phyloP scores from a whole-genome alignment of 2,888 invertebrate genomes.

The Synergus umbraculus region DNA sequence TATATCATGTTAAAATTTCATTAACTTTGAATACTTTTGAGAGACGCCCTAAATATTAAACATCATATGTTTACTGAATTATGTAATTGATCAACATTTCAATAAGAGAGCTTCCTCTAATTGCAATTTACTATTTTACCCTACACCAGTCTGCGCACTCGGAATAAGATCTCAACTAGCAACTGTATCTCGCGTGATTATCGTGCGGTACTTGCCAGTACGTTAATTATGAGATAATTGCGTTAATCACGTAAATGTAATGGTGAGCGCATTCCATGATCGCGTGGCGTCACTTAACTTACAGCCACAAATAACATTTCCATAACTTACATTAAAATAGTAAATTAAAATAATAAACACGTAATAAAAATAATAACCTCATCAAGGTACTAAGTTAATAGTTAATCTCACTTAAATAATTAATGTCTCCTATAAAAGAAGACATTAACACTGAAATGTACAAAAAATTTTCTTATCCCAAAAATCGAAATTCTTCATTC shows the following conservation, averaged over 20 bases:
- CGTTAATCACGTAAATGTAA: slow-evolving; percentile 42
- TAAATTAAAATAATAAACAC: background rate
- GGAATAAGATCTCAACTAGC: background rate
- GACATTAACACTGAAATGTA: background rate
- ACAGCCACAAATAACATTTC: background rate
- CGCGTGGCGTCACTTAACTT: background rate
- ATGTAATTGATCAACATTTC: background rate
- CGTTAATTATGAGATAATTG: slow-evolving; percentile 51
- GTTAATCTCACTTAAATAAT: no score
- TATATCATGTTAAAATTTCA: no score
- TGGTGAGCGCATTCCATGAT: slow-evolving; percentile 16
- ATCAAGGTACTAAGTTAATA: no score
- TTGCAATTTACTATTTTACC: background rate
- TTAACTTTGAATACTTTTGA: background rate
- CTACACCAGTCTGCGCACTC: background rate
- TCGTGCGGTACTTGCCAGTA: slow-evolving; percentile 32
- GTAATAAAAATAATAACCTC: background rate
- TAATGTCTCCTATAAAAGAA: no score
- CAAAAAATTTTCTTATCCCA: background rate
- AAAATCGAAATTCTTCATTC: background rate
- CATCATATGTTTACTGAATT: background rate
- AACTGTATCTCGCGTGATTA: background rate
- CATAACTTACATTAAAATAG: background rate
- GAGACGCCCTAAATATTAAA: background rate
- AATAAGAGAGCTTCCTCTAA: background rate